phyloP scores from a whole-genome alignment of 2,113 vertebrate species.

The Loxodonta africana region DNA sequence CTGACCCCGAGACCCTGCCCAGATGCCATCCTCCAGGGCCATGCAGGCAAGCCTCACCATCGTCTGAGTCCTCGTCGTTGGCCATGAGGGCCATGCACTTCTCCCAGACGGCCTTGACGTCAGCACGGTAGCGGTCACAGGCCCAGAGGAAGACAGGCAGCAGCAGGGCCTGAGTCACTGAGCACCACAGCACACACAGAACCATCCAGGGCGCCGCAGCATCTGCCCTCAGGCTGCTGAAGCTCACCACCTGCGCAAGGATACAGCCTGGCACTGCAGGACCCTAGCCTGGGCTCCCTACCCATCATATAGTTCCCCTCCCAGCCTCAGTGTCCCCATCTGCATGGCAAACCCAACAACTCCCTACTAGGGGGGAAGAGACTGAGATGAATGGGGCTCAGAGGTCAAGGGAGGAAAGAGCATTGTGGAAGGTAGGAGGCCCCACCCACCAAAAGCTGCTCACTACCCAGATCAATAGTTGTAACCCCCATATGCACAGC shows the following conservation, averaged over 20 bases:
- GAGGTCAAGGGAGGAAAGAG: background rate
- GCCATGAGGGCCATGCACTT: conserved; percentile 96
- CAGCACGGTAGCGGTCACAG: conserved; percentile 95
- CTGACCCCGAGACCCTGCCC: background rate
- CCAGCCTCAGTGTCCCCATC: background rate
- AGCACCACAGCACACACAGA: conserved; percentile 95
- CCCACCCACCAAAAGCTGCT: background rate
- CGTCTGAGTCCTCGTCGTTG: conserved; percentile 91
- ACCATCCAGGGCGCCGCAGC: conserved; percentile 95
- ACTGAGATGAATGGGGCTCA: rapidly evolving
- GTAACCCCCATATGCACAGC: background rate
- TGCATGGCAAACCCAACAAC: background rate
- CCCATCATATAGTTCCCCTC: rapidly evolving
- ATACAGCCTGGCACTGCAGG: background rate
- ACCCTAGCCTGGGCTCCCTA: background rate
- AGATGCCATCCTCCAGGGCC: background rate
- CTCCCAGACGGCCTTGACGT: conserved; percentile 94
- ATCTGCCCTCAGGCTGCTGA: conserved; percentile 94
- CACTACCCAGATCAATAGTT: background rate
- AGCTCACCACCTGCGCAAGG: conserved; percentile 93
- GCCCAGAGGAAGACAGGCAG: conserved; percentile 95
- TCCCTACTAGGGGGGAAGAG: too few relatives aligned
- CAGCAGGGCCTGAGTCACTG: conserved; percentile 94
- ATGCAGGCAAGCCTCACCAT: conserved; percentile 88
- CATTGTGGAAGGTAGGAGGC: rapidly evolving